Percentiles rank a stretch among this genome's conserved stretches.
These are phyloP conservation scores for Lycophotia porphyrea DNA, from an alignment of 2,888 invertebrate genomes.

Conservation along the genomic window DNA sequence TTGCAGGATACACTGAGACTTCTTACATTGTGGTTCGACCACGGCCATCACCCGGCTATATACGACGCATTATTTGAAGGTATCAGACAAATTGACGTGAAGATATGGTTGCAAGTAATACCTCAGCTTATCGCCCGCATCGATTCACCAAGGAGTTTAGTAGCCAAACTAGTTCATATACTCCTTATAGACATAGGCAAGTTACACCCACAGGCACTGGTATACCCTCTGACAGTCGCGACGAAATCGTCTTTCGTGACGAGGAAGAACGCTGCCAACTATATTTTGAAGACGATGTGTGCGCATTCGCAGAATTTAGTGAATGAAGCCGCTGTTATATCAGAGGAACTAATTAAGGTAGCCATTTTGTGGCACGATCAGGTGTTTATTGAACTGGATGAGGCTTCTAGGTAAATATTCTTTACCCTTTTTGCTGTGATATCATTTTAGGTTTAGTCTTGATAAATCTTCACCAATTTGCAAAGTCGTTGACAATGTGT, in stretches of 20 bases:
- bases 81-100: slow-evolving; percentile 97
- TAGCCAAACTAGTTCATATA: slow-evolving; percentile 97
- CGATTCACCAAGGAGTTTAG: slow-evolving; percentile 97
- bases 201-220: slow-evolving; percentile 98
- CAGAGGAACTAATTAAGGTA: slow-evolving; percentile 98
- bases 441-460: not conserved
- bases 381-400: slow-evolving; percentile 95
- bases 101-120: slow-evolving; percentile 99
- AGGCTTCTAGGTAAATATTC: slow-evolving; percentile 92
- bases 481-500: not conserved
- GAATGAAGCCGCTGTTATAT: slow-evolving; percentile 98
- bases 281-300: slow-evolving; percentile 98
- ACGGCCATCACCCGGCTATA: slow-evolving; percentile 97
- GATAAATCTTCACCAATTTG: not conserved
- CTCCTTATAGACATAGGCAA: slow-evolving; percentile 99
- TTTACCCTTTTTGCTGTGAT: not conserved
- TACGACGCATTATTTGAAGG: slow-evolving; percentile 98
- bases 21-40: slow-evolving; percentile 99
- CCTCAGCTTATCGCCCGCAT: slow-evolving; percentile 99
- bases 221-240: slow-evolving; percentile 99
- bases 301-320: slow-evolving; percentile 98
- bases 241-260: slow-evolving; percentile 97
- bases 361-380: slow-evolving; percentile 99
- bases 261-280: slow-evolving; percentile 97
- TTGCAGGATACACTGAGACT: slow-evolving; percentile 98